These are phyloP conservation scores for Tyria jacobaeae DNA, from an alignment of 2,888 invertebrate genomes.

Conservation along the genomic window DNA sequence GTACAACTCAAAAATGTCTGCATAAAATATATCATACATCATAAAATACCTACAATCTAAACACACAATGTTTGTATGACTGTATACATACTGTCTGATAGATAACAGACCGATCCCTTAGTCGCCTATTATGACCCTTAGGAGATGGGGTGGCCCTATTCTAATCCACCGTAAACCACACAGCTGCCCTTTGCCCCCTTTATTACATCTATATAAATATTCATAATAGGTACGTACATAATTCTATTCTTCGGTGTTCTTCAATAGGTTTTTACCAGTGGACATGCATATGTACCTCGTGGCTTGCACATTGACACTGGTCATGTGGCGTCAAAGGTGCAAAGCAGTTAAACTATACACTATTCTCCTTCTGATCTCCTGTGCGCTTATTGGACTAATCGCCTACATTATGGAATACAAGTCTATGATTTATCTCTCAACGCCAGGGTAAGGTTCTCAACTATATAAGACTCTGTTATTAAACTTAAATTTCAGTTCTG, in stretches of 20 bases:
- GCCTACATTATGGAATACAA: constrained; percentile 35
- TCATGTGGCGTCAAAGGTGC: constrained; percentile 33
- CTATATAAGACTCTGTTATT: neutral
- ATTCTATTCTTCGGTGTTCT: neutral
- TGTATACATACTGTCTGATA: too few relatives aligned
- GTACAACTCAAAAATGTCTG: too few relatives aligned
- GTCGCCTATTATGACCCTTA: too few relatives aligned
- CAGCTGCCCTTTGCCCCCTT: neutral
- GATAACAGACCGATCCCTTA: too few relatives aligned
- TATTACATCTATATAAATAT: neutral
- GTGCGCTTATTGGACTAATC: constrained; percentile 26
- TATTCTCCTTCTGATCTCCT: constrained; percentile 27
- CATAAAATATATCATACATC: too few relatives aligned
- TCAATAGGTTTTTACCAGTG: constrained; percentile 46
- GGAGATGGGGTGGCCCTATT: too few relatives aligned
- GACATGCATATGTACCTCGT: constrained; percentile 51
- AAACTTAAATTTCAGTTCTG: too few relatives aligned
- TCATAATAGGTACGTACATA: neutral
- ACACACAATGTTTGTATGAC: too few relatives aligned
- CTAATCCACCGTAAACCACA: too few relatives aligned
- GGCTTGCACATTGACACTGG: constrained; percentile 36
- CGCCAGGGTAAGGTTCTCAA: constrained; percentile 46
- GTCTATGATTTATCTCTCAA: constrained; percentile 21
- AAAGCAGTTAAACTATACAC: constrained; percentile 38
- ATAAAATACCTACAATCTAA: too few relatives aligned